These are phyloP conservation scores for Heterocephalus glaber DNA, from an alignment of 2,113 vertebrate genomes.

Conservation along the genomic window DNA sequence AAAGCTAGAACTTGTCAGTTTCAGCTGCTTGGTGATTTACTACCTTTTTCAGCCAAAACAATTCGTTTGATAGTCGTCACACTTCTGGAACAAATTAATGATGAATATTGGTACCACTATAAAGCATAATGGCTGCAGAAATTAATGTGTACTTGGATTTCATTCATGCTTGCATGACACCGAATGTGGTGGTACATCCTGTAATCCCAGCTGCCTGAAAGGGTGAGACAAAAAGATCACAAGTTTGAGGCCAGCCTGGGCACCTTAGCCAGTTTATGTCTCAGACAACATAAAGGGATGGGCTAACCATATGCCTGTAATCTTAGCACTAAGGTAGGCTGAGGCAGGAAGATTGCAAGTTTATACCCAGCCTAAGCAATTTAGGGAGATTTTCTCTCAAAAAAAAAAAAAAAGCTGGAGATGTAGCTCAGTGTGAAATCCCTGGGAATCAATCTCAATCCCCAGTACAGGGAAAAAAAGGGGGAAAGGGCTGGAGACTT, in stretches of 20 bases:
- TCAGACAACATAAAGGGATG: background rate
- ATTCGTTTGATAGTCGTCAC: background rate
- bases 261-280: background rate
- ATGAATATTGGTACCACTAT: background rate
- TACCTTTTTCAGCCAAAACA: background rate
- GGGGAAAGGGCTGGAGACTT: background rate
- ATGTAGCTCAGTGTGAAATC: background rate
- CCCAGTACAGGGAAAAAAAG: background rate
- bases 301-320: background rate
- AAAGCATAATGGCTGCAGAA: background rate
- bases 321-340: background rate
- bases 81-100: background rate
- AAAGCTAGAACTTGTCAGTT: background rate
- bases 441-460: background rate
- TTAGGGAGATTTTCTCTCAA: background rate
- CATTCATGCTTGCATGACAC: background rate
- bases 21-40: background rate
- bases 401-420: background rate
- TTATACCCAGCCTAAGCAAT: background rate
- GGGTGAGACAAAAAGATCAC: background rate
- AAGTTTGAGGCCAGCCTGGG: background rate
- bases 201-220: background rate
- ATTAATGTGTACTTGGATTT: conserved; percentile 15
- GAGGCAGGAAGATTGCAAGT: background rate
- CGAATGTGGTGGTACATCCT: background rate